Evolutionary conservation across 2,888 invertebrate species (phyloP).

Genomic region (Stenurella melanura): DNA sequence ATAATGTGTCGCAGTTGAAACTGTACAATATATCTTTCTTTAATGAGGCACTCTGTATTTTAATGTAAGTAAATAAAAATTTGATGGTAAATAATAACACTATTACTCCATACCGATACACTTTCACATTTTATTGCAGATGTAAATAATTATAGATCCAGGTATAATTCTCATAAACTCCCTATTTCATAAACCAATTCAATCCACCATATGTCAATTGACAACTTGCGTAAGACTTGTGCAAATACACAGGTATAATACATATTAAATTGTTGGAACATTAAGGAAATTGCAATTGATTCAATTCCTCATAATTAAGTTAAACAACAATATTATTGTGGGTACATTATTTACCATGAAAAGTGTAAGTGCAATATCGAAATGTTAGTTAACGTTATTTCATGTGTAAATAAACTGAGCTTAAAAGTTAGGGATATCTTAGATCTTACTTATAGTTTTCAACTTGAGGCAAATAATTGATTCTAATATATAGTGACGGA

Average conservation of each 20-base stretch:
- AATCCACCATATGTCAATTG: slow-evolving; percentile 39
- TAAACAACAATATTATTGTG: background rate
- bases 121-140: slow-evolving; percentile 72
- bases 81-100: slow-evolving; percentile 13
- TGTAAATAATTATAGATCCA: slow-evolving; percentile 28
- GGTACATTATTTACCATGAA: background rate
- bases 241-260: background rate
- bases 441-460: no score
- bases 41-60: background rate
- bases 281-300: slow-evolving; percentile 7
- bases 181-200: slow-evolving; percentile 35
- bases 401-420: no score
- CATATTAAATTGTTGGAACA: background rate
- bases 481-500: no score
- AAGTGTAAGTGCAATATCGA: no score
- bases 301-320: slow-evolving; percentile 4
- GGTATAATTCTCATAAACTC: slow-evolving; percentile 30
- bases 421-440: no score
- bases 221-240: slow-evolving; percentile 21
- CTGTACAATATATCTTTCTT: background rate
- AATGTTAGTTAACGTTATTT: no score
- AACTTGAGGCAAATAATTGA: no score
- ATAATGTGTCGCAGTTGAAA: background rate
- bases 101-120: slow-evolving; percentile 53
- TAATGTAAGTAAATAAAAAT: background rate